Conservation (phyloP, 2,113 vertebrate genomes). For the Notechis scutatus region DNA sequence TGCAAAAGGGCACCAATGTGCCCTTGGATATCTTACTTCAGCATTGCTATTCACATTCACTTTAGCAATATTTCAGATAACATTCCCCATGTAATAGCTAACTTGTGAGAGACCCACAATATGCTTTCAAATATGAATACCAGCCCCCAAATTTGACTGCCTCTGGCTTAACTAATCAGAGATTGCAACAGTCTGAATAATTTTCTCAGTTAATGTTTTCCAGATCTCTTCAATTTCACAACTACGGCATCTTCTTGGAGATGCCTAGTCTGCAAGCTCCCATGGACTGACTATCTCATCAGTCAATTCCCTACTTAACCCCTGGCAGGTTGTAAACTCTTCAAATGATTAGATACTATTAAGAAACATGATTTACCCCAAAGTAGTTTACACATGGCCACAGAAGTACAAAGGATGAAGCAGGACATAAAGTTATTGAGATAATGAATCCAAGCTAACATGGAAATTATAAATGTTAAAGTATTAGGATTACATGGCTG, state of each 20-base stretch:
- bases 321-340: neutral
- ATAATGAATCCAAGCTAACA: neutral
- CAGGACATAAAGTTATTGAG: neutral
- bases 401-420: neutral
- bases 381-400: neutral
- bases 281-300: neutral
- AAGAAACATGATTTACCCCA: too few relatives aligned
- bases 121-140: neutral
- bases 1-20: neutral
- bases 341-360: neutral
- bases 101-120: neutral
- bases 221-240: neutral
- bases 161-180: neutral
- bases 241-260: neutral
- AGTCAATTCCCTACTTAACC: neutral
- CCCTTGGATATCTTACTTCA: neutral
- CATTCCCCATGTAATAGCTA: neutral
- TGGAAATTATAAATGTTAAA: neutral
- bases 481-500: neutral
- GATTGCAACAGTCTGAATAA: neutral
- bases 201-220: neutral
- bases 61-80: neutral
- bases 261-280: neutral
- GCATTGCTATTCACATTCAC: neutral
- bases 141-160: neutral